Percentiles rank a stretch among this genome's conserved stretches.
Conservation (phyloP, 2,888 invertebrate genomes). For the Phalera bucephala region DNA sequence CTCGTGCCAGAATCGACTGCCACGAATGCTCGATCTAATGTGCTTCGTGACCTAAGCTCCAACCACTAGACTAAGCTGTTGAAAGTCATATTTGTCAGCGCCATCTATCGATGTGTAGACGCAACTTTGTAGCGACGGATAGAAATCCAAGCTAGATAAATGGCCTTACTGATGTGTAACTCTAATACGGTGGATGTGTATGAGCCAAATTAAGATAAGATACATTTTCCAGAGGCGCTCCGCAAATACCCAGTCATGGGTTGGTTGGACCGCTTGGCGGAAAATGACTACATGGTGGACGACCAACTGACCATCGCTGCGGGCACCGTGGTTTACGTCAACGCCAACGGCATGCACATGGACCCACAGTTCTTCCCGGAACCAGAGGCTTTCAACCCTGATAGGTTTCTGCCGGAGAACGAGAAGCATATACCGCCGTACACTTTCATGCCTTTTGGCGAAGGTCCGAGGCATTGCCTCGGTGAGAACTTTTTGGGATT, state of each 20-base stretch:
- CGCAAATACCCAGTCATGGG: slow-evolving; percentile 55
- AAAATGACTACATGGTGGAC: slow-evolving; percentile 40
- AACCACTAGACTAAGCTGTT: too few species aligned
- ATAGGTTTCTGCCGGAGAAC: slow-evolving; percentile 81
- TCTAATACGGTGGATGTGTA: too few species aligned
- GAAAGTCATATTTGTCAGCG: too few species aligned
- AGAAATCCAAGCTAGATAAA: too few species aligned
- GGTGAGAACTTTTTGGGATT: slow-evolving; percentile 47
- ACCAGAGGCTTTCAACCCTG: slow-evolving; percentile 77
- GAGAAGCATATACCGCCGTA: slow-evolving; percentile 53
- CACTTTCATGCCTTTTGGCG: slow-evolving; percentile 79
- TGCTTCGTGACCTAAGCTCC: too few species aligned
- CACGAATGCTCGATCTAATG: too few species aligned
- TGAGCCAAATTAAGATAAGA: too few species aligned
- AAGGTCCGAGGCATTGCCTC: slow-evolving; percentile 84
- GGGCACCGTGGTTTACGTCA: slow-evolving; percentile 49
- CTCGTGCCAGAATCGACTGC: too few species aligned
- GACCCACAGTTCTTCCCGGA: slow-evolving; percentile 77
- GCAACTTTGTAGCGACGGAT: too few species aligned
- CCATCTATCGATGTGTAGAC: too few species aligned
- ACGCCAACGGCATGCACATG: slow-evolving; percentile 42
- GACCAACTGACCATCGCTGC: slow-evolving; percentile 46
- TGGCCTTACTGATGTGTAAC: too few species aligned
- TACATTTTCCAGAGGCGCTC: slow-evolving; percentile 43
- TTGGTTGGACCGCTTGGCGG: slow-evolving; percentile 48